Evolutionary conservation across 1,140 invertebrate genomes (phyloP), one percentile per base, ranked within the genome.

Genomic region (Ptiloglossa arizonensis): DNA sequence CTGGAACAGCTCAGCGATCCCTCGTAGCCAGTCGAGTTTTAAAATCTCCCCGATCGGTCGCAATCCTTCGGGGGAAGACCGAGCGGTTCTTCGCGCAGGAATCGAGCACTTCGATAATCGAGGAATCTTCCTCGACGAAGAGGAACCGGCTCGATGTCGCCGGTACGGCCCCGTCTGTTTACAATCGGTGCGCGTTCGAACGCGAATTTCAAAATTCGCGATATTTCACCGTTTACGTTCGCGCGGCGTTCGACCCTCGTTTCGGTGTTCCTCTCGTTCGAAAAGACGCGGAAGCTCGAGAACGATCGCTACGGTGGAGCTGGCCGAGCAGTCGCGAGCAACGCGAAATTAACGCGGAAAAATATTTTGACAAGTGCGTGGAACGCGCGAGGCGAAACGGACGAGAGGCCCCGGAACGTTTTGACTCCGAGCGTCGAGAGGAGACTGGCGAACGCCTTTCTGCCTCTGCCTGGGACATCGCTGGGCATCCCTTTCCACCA

Each of bases 401-500:
- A 60, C 80, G 81, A 72, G 57, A 9, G 50, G 63, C 50, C 32
- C 41, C 72, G 52, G 57, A 80, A 87, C 83, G 83, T 80, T 86
- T 86, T 82, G 80, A 78, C 82, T 87, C 63, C 54, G 86, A 86
- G 86, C 80, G 81, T 72, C 87, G 83, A 83, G 66, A 62, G 76
- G 79, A 86, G 86, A 87, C 87, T 87, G 87, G 79, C 86, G 81
- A 87, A 74, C 83, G 79, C 69, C 70, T 81, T 80, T 85, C 82
- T 79, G 83, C 63, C 74, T 81, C 54, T 75, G 73, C 46, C 70
- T 66, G 79, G 68, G 82, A 85, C 85, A 85, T 85, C 79, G 69
- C 62, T 79, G 85, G 80, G 67, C 81, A 86, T 83, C 84, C 84
- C 84, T 85, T 85, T 85, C 83, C 83, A 85, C 82, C 82, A 68